A percentile compares a stretch with the other conserved stretches of the same genome.
Conservation (phyloP, 1,140 invertebrate genomes). For the Lerema accius region DNA sequence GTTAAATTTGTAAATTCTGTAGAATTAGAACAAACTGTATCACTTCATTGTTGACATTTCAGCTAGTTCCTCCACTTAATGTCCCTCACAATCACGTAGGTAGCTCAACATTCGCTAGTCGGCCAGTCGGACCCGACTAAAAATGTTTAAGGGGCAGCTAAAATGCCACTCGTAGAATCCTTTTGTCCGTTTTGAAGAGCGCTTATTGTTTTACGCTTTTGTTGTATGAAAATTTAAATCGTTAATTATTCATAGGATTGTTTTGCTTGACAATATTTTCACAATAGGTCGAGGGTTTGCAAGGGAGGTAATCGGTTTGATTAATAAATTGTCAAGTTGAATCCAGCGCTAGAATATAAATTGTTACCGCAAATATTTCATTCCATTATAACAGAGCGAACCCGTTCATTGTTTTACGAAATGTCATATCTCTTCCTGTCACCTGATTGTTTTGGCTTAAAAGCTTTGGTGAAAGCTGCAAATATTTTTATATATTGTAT, state of each 20-base stretch:
- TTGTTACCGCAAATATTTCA: slow-evolving; percentile 81
- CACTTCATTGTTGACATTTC: slow-evolving; percentile 15
- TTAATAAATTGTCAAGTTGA: slow-evolving; percentile 83
- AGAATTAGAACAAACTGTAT: not conserved
- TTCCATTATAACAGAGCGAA: slow-evolving; percentile 73
- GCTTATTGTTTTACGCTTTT: slow-evolving; percentile 80
- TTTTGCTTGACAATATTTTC: slow-evolving; percentile 80
- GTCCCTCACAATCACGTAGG: slow-evolving; percentile 4
- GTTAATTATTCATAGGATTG: slow-evolving; percentile 83
- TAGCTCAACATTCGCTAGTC: slow-evolving; percentile 10
- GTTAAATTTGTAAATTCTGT: no score
- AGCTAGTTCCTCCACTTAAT: not conserved
- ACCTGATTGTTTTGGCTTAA: slow-evolving; percentile 73
- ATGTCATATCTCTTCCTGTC: slow-evolving; percentile 79
- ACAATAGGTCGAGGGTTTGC: slow-evolving; percentile 75
- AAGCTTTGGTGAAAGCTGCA: slow-evolving; percentile 37
- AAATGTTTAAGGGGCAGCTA: slow-evolving; percentile 63
- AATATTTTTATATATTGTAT: slow-evolving; percentile 29
- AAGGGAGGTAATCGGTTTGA: slow-evolving; percentile 80
- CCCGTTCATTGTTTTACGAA: slow-evolving; percentile 79
- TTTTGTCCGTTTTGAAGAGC: slow-evolving; percentile 76
- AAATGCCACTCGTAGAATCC: slow-evolving; percentile 71
- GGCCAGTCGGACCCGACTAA: slow-evolving; percentile 52
- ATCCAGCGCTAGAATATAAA: slow-evolving; percentile 81
- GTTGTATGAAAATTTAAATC: slow-evolving; percentile 82